Base-by-base conservation (phyloP, 2,113 vertebrate species). In the Labeo rohita region DNA sequence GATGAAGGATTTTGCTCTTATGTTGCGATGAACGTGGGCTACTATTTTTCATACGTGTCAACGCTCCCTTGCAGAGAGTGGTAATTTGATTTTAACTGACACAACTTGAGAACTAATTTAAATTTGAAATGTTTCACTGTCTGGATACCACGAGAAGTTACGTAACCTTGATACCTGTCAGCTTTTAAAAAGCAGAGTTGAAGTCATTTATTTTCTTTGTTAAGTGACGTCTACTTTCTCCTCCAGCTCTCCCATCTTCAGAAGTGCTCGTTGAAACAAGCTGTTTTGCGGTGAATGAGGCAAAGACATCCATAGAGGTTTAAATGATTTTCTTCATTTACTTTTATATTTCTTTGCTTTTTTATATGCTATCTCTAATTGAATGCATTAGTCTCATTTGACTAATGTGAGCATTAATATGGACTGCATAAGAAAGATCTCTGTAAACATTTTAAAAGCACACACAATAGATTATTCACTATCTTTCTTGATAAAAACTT, bases 251-350 rank as follows among this genome's bases (percentile, higher is more conserved):
- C 36, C 16, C 16, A 43, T 49, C 45, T 7, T 47, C 70, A 73
- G 70, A 74, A 74, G 68, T 49, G 72, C 43, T 49, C 7, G 43
- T 74, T 13, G 45, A 74, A 74, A 74, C 72, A 74, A 49, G 45
- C n/a, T 47, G 72, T 74, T 74, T 74, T 45, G 21, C 16, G 21
- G 3, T 72, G 13, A 18, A 18, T 70, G 3, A 70, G 34, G 34
- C 66, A 68, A 68, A 70, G 16, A 39, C 34, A 70, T 70, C 34
- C 34, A 68, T 28, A 68, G 36, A 39, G 36, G 36, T 43, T 70
- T 9, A 72, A 72, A 72, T 39, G 0, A 68, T 72, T 21, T 18
- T 70, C 43, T 8, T 7, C 66, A 39, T 39, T 16, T 36, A 16
- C 65, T 36, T 34, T 18, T 39, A 18, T 36, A 34, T 66, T 34